Percentiles rank a stretch among this genome's conserved stretches.
Conservation (phyloP, 2,888 invertebrate genomes). For the Leptodirus hochenwartii region DNA sequence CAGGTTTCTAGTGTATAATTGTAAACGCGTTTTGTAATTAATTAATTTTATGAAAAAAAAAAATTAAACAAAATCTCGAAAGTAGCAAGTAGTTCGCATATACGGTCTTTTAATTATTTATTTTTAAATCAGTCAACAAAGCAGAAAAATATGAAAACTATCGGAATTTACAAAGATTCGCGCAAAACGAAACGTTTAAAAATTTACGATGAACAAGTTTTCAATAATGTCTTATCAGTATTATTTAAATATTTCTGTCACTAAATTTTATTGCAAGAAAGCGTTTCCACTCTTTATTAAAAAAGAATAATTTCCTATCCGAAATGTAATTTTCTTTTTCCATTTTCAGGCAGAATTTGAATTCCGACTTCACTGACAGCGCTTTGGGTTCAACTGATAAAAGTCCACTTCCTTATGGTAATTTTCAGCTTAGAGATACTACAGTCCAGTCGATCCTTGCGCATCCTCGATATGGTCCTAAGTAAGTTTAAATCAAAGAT, state of each 20-base stretch:
- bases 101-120: no score
- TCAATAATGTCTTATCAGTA: not conserved
- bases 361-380: constrained; percentile 89
- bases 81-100: no score
- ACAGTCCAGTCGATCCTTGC: constrained; percentile 81
- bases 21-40: no score
- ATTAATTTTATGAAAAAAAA: no score
- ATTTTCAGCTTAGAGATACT: constrained; percentile 82
- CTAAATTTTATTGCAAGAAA: not conserved
- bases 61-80: no score
- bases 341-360: constrained; percentile 70
- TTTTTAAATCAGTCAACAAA: no score
- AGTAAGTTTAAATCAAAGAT: constrained; percentile 36
- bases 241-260: not conserved
- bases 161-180: no score
- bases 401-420: constrained; percentile 83
- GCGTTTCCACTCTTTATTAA: no score
- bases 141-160: no score
- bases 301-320: no score
- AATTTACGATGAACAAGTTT: not conserved
- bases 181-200: no score
- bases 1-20: no score
- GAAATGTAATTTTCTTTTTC: not conserved
- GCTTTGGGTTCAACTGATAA: constrained; percentile 85
- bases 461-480: constrained; percentile 80